Evolutionary conservation across 2,888 invertebrate genomes (phyloP), one percentile per base, ranked within the genome.

Genomic region (Nemotelus pantherinus): DNA sequence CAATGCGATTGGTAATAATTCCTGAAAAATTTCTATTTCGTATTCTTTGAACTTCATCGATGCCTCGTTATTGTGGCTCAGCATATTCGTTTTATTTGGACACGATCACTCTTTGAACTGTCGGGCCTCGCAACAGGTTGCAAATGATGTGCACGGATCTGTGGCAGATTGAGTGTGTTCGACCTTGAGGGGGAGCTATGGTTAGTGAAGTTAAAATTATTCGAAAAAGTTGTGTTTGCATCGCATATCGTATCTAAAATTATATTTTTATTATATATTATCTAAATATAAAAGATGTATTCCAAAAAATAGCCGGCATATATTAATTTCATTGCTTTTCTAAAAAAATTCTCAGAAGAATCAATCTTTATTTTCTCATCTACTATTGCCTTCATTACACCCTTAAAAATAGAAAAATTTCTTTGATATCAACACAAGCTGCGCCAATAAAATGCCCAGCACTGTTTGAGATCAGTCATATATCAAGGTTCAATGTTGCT

Each of bases 401-500:
- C 25, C 25, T 25, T 25, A 25, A 25, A 25, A 25, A 1, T 25
- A 25, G 25, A 25, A 25, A 25, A 25, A 25, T 25, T 25, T 50
- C 68, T 9, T 39, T 41, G 53, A 25, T 67, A 67, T 68, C 68
- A 68, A 39, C 47, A 58, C 57, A 72, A 57, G 72, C 72, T 72
- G 72, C 39, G 72, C 72, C 72, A 60, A 72, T 72, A 72, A 72
- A 72, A 72, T 47, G n/a, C 57, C 7, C 45, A 60, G 48, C 72
- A 47, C 72, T 44, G 60, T 47, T 55, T n/a, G 72, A 58, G 60
- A 47, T 72, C 25, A 6, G 41, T 58, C 72, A 60, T 72, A 60
- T 39, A 72, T 72, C 72, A 72, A 58, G 58, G 9, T 5, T 2
- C n/a, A 58, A 72, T 72, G 72, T 44, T 45, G 25, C 57, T 6